These are phyloP conservation scores for Sericinus montela DNA, from an alignment of 2,888 invertebrate species.

Conservation along the genomic window DNA sequence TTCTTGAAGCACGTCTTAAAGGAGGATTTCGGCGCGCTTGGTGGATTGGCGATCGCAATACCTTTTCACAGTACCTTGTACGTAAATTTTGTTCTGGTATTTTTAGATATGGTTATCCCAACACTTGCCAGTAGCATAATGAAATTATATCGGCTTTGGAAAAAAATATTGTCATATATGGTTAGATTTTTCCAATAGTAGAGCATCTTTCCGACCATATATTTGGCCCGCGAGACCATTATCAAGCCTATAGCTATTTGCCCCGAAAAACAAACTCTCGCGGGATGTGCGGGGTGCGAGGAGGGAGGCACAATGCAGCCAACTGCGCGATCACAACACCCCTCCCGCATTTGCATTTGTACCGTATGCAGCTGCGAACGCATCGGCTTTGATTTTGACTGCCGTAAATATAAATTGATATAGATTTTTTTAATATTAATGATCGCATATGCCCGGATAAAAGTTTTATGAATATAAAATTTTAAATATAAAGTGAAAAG, in stretches of 20 bases:
- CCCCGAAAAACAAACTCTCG: conserved; percentile 80
- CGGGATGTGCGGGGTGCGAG: conserved; percentile 58
- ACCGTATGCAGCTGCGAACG: conserved; percentile 54
- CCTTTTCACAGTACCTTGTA: no score
- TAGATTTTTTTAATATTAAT: conserved; percentile 32
- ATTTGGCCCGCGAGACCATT: conserved; percentile 71
- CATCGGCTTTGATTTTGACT: conserved; percentile 55
- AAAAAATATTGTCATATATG: no score
- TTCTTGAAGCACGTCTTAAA: no score
- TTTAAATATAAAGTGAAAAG: conserved; percentile 14
- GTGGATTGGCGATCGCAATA: no score
- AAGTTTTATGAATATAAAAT: conserved; percentile 17
- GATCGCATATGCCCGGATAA: conserved; percentile 21
- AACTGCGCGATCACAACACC: conserved; percentile 72
- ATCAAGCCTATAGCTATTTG: conserved; percentile 80
- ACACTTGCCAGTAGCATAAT: no score
- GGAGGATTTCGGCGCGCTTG: no score
- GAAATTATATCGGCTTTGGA: no score
- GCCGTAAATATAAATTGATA: conserved; percentile 32
- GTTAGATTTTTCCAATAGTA: conserved; percentile 28
- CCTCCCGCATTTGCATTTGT: conserved; percentile 65
- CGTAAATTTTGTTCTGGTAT: no score
- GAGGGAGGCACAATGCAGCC: conserved; percentile 67
- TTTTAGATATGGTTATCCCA: no score
- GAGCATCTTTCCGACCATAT: conserved; percentile 39